phyloP scores from a whole-genome alignment of 1,140 invertebrate genomes.

The Cheumatopsyche charites region DNA sequence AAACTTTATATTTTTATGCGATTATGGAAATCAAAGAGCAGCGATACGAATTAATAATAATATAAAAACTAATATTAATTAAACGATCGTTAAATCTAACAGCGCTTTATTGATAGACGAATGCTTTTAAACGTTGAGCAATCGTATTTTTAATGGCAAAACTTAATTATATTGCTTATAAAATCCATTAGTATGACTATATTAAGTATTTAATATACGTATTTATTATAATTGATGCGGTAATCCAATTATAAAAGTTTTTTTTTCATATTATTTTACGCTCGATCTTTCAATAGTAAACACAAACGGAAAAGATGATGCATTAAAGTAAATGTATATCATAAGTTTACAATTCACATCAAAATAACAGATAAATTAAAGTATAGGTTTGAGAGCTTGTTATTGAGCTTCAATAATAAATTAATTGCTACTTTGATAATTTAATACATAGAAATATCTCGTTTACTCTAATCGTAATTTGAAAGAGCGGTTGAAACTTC shows the following conservation, averaged over 20 bases:
- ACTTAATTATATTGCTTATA: background rate
- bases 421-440: conserved; percentile 5
- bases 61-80: conserved; percentile 9
- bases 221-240: background rate
- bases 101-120: background rate
- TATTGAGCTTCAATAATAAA: background rate
- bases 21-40: background rate
- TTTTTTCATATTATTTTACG: too few relatives aligned
- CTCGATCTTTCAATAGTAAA: too few relatives aligned
- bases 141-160: background rate
- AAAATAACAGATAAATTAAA: too few relatives aligned
- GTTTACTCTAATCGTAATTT: background rate
- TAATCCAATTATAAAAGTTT: background rate
- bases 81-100: conserved; percentile 6
- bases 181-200: background rate
- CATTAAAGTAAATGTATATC: too few relatives aligned
- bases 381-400: too few relatives aligned
- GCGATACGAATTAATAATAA: too few relatives aligned
- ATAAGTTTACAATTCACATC: too few relatives aligned
- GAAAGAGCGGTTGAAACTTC: conserved; percentile 4
- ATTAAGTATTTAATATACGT: background rate
- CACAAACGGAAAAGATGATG: too few relatives aligned
- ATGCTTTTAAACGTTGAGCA: conserved; percentile 4
- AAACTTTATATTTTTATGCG: too few relatives aligned
- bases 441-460: conserved; percentile 28